Base-by-base conservation (phyloP, 2,888 invertebrate genomes). In the Hirudinaria manillensis region DNA sequence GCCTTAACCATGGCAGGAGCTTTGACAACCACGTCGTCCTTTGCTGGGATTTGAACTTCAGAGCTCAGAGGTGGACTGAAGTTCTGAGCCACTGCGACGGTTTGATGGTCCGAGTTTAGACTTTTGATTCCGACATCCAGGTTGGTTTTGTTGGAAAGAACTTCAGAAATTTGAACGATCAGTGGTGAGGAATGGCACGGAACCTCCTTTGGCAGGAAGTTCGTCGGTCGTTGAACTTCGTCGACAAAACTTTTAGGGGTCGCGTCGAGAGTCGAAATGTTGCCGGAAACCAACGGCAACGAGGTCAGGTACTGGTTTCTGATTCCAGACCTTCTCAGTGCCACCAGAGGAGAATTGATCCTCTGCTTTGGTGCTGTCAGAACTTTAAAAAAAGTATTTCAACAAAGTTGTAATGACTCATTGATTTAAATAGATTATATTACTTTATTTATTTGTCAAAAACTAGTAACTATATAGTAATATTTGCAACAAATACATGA, bases 261-360 rank as follows among this genome's bases (percentile, higher is more conserved):
- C n/a, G 24, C 7, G n/a, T 27, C 6, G 24, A 24, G 61, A 4
- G 10, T 53, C 53, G 21, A 53, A 53, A 53, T 53, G 13, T 13
- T 1, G 61, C 29, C 29, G 10, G 29, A 29, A 61, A 61, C 61
- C 21, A 19, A n/a, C 61, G 61, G 29, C 61, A 61, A 29, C 24
- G 61, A 27, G 10, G 24, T 61, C 24, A 4, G 61, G n/a, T 21
- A 61, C n/a, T 61, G 10, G 61, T 61, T 61, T 16, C 61, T 61
- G 61, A 61, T 24, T 24, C 21, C 24, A 61, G 61, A 61, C 29
- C 29, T 61, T 29, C 10, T 16, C 24, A 61, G 13, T 61, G 61
- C 61, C 24, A 61, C 24, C 13, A 61, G 61, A 61, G 61, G 61
- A 24, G 61, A 61, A 61, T 29, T 45, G 45, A 45, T 45, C 45